Conservation (phyloP, 2,797 vertebrate genomes). For the Alauda arvensis region DNA sequence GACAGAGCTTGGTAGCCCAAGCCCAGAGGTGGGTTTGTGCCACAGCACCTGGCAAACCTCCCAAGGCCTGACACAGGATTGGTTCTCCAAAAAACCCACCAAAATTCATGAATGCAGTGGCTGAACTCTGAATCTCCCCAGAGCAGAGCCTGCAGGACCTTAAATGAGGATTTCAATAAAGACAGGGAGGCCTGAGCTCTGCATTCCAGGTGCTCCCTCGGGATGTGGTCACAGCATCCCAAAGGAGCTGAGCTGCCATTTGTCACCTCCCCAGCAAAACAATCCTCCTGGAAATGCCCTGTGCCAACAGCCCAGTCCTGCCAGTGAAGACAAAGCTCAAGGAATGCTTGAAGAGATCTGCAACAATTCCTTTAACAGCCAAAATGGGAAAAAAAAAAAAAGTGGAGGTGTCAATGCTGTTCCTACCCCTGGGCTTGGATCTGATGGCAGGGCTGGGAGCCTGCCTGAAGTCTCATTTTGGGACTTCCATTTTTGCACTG, state of each 20-base stretch:
- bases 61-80: background rate
- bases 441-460: background rate
- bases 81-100: background rate
- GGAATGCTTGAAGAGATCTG: background rate
- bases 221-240: background rate
- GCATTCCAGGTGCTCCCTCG: rapidly evolving
- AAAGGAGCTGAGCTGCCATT: background rate
- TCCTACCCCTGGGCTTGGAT: rapidly evolving
- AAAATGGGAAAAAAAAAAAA: background rate
- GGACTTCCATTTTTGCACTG: background rate
- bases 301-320: background rate
- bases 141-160: background rate
- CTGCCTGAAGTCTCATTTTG: background rate
- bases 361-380: background rate
- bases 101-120: background rate
- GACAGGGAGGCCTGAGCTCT: background rate
- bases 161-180: background rate
- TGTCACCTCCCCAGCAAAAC: background rate
- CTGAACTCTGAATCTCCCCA: background rate
- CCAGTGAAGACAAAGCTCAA: background rate
- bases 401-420: background rate
- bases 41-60: background rate
- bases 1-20: background rate
- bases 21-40: background rate
- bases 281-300: background rate